Percentiles rank a stretch among this genome's conserved stretches.
phyloP scores from a whole-genome alignment of 2,888 invertebrate species.

The Cheilosia vulpina region DNA sequence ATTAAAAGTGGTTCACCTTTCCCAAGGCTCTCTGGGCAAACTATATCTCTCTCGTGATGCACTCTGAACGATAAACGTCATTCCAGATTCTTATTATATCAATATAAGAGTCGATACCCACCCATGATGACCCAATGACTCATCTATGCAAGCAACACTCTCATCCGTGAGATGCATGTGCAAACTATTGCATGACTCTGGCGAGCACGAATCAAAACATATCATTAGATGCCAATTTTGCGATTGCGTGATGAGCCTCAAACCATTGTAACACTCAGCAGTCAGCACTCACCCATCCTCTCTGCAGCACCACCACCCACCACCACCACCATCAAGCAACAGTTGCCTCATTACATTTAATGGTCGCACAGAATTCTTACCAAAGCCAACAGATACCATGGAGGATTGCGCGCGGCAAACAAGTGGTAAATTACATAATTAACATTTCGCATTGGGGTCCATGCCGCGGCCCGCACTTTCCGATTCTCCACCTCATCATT shows the following conservation, averaged over 20 bases:
- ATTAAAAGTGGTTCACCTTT: too few species aligned
- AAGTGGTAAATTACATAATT: conserved; percentile 66
- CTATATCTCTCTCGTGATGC: too few species aligned
- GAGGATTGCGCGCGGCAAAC: conserved; percentile 39
- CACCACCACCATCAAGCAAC: background rate
- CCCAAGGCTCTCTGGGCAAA: too few species aligned
- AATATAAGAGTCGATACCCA: too few species aligned
- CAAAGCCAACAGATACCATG: conserved; percentile 38
- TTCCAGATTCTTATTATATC: too few species aligned
- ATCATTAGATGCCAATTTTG: conserved; percentile 61
- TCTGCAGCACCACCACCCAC: background rate
- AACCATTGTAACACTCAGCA: conserved; percentile 27
- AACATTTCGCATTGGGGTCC: conserved; percentile 54
- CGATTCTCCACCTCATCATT: background rate
- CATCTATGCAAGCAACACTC: conserved; percentile 38
- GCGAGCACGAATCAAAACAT: conserved; percentile 58
- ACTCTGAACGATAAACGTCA: too few species aligned
- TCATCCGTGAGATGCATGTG: conserved; percentile 2
- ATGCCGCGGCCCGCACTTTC: conserved; percentile 21
- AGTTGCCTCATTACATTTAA: conserved; percentile 51
- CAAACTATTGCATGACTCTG: conserved; percentile 33
- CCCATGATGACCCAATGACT: conserved; percentile 23
- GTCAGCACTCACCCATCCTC: background rate
- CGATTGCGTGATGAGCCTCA: conserved; percentile 53
- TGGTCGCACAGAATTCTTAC: conserved; percentile 38